Conservation (phyloP, 2,797 vertebrate genomes). For the Chrysolophus pictus region DNA sequence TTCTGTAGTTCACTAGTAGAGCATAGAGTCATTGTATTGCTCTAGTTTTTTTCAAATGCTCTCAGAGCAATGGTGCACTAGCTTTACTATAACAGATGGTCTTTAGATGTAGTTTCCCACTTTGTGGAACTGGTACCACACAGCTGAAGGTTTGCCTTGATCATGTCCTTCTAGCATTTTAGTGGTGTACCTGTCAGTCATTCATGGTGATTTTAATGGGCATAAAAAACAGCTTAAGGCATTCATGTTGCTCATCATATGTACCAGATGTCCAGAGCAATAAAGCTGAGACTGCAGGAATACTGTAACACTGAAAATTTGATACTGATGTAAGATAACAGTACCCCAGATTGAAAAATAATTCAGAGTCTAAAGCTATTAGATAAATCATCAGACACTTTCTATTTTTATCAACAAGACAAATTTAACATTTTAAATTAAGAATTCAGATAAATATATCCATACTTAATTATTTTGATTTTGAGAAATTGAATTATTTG, state of each 20-base stretch:
- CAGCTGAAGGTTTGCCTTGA: conserved; percentile 1
- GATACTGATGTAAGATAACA: conserved; percentile 17
- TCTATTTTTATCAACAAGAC: background rate
- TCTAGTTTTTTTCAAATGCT: background rate
- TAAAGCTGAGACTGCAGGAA: background rate
- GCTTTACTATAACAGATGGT: conserved; percentile 29
- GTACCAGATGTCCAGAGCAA: conserved; percentile 47
- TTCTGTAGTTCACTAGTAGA: background rate
- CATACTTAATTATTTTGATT: background rate
- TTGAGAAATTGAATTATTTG: background rate
- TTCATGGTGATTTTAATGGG: background rate
- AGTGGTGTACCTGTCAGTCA: conserved; percentile 38
- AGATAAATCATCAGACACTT: background rate
- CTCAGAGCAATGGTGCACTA: background rate
- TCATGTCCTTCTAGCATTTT: conserved; percentile 24
- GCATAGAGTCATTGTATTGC: background rate
- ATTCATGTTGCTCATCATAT: conserved; percentile 1
- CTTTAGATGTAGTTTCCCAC: background rate
- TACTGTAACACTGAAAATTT: background rate
- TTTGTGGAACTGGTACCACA: conserved; percentile 11
- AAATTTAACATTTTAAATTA: background rate
- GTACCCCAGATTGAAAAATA: background rate
- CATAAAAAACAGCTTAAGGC: conserved; percentile 16
- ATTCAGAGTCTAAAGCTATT: background rate
- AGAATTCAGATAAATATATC: background rate